phyloP scores from a whole-genome alignment of 2,888 invertebrate species.

The Melangyna quadrimaculata region DNA sequence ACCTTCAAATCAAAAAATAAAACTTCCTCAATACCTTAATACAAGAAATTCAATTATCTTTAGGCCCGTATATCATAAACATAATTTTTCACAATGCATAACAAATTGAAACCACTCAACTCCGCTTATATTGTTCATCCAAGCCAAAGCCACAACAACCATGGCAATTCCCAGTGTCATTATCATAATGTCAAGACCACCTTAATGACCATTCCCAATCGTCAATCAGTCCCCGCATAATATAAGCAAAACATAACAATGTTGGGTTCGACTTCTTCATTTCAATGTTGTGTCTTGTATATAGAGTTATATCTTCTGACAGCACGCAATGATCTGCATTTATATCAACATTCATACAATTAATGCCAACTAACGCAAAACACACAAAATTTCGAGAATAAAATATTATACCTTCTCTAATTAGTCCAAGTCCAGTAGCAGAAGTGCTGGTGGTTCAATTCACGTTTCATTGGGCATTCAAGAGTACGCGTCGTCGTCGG shows the following conservation, averaged over 20 bases:
- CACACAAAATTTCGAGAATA: conserved; percentile 15
- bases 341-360: conserved; percentile 51
- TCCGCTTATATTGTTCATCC: background rate
- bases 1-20: background rate
- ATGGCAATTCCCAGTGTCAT: conserved; percentile 50
- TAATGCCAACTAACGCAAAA: conserved; percentile 59
- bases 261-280: conserved; percentile 43
- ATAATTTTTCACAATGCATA: background rate
- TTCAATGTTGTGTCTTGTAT: conserved; percentile 14
- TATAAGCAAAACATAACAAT: conserved; percentile 32
- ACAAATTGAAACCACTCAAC: background rate
- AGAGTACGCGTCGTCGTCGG: conserved; percentile 1
- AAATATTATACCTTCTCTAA: background rate
- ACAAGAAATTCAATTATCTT: background rate
- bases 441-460: conserved; percentile 17
- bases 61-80: background rate
- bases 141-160: background rate
- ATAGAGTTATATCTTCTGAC: background rate
- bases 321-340: conserved; percentile 31
- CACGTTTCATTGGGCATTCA: conserved; percentile 38
- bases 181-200: conserved; percentile 57
- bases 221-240: conserved; percentile 29
- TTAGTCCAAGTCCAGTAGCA: background rate
- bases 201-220: conserved; percentile 48
- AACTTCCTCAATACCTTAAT: background rate